Percentiles rank a stretch among this genome's conserved stretches.
phyloP scores from a whole-genome alignment of 2,888 invertebrate genomes.

The Drosophila demipolita region DNA sequence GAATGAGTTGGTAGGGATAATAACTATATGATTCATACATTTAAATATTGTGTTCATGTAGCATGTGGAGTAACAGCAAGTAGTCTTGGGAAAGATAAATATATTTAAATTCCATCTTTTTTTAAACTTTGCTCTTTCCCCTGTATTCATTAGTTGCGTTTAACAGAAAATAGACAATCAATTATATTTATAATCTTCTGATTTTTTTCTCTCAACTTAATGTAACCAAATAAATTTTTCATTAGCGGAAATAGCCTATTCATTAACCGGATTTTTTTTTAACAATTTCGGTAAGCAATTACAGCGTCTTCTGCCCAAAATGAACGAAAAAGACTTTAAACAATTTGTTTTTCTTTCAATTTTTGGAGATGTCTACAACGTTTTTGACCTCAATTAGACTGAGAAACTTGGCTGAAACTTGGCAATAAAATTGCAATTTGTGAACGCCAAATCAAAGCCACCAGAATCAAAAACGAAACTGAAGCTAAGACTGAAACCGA shows the following conservation, averaged over 20 bases:
- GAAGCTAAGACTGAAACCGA: conserved; percentile 34
- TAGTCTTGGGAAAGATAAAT: background rate
- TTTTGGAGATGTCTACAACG: conserved; percentile 61
- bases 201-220: background rate
- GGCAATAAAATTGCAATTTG: conserved; percentile 77
- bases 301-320: conserved; percentile 23
- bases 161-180: background rate
- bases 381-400: conserved; percentile 75
- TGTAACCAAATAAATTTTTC: conserved; percentile 10
- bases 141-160: background rate
- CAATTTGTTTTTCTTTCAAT: conserved; percentile 19
- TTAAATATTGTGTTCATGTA: background rate
- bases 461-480: conserved; percentile 40
- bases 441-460: conserved; percentile 49
- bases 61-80: background rate
- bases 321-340: conserved; percentile 14
- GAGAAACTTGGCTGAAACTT: conserved; percentile 34
- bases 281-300: conserved; percentile 40
- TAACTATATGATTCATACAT: background rate
- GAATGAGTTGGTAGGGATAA: background rate
- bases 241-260: conserved; percentile 22
- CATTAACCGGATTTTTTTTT: conserved; percentile 21
- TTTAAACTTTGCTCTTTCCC: background rate
- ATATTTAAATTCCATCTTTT: background rate
- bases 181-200: background rate